phyloP scores from a whole-genome alignment of 2,113 vertebrate genomes.

The Dryoscopus gambensis region DNA sequence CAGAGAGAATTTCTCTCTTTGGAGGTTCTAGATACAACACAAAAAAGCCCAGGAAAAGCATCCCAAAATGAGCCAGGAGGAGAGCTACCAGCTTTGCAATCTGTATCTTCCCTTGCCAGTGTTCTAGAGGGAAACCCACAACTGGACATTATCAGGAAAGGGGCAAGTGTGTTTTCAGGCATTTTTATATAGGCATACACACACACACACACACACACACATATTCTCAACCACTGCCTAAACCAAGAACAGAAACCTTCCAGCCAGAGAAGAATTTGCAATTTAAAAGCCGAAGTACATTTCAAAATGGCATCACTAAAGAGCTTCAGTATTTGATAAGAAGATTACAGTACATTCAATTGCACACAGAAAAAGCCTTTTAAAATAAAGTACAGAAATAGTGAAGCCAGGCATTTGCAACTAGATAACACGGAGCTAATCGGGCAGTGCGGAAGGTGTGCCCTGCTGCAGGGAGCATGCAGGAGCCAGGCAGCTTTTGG shows the following conservation, averaged over 20 bases:
- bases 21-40: not conserved
- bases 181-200: not conserved
- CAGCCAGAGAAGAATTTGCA: conserved; percentile 32
- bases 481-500: conserved; percentile 3
- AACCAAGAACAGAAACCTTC: not conserved
- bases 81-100: not conserved
- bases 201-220: accelerated
- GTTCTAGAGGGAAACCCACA: not conserved
- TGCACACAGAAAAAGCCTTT: conserved; percentile 48
- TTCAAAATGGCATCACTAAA: conserved; percentile 63
- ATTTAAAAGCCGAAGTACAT: conserved; percentile 40
- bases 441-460: conserved; percentile 1
- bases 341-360: conserved; percentile 57
- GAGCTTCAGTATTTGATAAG: conserved; percentile 57
- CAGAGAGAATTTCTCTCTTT: not conserved
- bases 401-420: conserved; percentile 19
- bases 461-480: not conserved
- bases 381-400: conserved; percentile 41
- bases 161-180: not conserved
- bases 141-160: not conserved
- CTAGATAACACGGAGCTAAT: conserved; percentile 43
- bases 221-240: not conserved
- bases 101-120: not conserved
- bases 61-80: not conserved
- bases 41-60: not conserved